Evolutionary conservation across 2,888 invertebrate genomes (phyloP), one percentile per base, ranked within the genome.

Genomic region (Liopterus haemorrhoidalis): DNA sequence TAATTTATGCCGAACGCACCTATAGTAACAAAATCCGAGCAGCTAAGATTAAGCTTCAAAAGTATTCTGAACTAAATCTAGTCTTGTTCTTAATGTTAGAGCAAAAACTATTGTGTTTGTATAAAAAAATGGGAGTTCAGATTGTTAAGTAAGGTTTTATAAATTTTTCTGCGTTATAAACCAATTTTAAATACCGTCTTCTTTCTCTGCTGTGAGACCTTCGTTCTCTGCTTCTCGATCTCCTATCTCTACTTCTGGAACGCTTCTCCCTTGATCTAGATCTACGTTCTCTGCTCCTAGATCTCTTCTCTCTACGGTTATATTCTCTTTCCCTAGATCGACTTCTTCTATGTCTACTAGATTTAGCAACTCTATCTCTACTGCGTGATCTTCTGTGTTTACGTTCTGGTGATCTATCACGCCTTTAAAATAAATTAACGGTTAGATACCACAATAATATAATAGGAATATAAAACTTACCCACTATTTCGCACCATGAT

Each of bases 311-410:
- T 14, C 56, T 49, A 32, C 64, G 56, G 19, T 64, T 64, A 22
- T 76, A 70, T 9, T 81, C 79, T 25, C 81, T 62, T 22, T 82
- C 81, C 48, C 81, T 71, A 32, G 81, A 82, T 53, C 81, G 74
- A 57, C 81, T 81, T 46, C 81, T 74, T 57, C 81, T 76, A 56
- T 79, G 73, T 49, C 81, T 73, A 11, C 71, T 71, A 16, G 76
- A 70, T 61, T 80, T 79, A 5, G 67, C 64, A 18, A 14, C 24
- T 21, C 53, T 32, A 12, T 63, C 62, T 50, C 60, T 59, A 49
- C 62, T 63, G 22, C 56, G 48, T 8, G 60, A 59, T 37, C 63
- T 54, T 15, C 61, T 55, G 4, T 63, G 58, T 55, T 63, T 64
- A 36, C 63, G 51, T 18, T 65, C 66, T 4, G 62, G 61, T 25